Percentiles rank a stretch among this genome's conserved stretches.
These are phyloP conservation scores for Bungarus multicinctus DNA, from an alignment of 2,113 vertebrate species.

Conservation along the genomic window DNA sequence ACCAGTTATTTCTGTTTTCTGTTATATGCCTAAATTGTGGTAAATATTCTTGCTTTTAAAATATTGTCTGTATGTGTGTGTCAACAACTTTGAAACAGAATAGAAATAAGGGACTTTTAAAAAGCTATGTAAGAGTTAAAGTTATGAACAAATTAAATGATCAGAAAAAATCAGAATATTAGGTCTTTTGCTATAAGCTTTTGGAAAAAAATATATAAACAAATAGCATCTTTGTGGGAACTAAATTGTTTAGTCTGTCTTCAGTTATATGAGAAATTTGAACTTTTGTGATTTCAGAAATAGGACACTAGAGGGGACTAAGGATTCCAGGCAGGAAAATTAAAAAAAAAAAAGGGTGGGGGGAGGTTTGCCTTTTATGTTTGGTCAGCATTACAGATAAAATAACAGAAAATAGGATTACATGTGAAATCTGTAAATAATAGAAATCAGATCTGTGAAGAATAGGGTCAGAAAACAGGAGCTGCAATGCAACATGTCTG, in stretches of 20 bases:
- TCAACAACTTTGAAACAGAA: background rate
- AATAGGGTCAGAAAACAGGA: background rate
- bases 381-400: background rate
- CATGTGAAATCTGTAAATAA: background rate
- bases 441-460: background rate
- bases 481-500: background rate
- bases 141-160: background rate
- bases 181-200: background rate
- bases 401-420: background rate
- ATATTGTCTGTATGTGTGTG: background rate
- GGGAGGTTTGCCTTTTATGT: background rate
- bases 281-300: background rate
- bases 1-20: background rate
- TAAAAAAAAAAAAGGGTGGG: fast-evolving
- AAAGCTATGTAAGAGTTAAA: background rate
- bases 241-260: background rate
- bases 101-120: background rate
- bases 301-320: background rate
- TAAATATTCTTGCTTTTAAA: background rate
- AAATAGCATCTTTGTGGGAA: background rate
- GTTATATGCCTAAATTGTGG: background rate
- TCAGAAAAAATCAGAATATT: background rate
- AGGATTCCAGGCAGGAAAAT: background rate
- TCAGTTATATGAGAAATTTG: background rate
- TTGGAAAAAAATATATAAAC: background rate